Evolutionary conservation across 2,797 vertebrate genomes (phyloP).

Genomic region (Atherinosoma microstoma): DNA sequence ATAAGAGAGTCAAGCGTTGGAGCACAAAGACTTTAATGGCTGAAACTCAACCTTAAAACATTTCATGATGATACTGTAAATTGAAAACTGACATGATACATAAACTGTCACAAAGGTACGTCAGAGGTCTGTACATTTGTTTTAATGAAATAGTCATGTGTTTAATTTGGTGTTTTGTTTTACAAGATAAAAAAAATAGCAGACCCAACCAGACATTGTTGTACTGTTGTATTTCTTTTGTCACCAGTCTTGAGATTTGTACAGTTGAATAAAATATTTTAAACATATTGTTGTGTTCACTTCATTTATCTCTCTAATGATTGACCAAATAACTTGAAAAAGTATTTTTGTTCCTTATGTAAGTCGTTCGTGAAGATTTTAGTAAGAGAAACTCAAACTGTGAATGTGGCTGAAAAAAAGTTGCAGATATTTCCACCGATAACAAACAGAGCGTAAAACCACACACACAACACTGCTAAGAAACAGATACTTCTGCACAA

Average conservation of each 20-base stretch:
- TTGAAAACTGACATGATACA: conserved; percentile 52
- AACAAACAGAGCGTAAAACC: conserved; percentile 43
- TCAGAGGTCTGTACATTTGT: conserved; percentile 73
- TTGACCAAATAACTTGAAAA: not conserved
- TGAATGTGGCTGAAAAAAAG: conserved; percentile 10
- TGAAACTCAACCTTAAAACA: conserved; percentile 33
- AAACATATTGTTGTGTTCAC: conserved; percentile 35
- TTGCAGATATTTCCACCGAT: conserved; percentile 54
- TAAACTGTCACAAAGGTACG: conserved; percentile 69
- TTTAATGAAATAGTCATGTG: conserved; percentile 67
- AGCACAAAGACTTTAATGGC: conserved; percentile 51
- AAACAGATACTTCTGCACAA: not conserved
- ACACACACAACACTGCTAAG: conserved; percentile 26
- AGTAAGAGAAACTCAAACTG: not conserved
- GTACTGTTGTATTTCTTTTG: conserved; percentile 38
- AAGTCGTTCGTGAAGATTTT: not conserved
- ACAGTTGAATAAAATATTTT: conserved; percentile 77
- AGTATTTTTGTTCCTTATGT: not conserved
- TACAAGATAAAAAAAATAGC: conserved; percentile 47
- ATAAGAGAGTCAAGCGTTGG: conserved; percentile 27
- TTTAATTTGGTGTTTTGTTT: conserved; percentile 81
- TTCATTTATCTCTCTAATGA: not conserved
- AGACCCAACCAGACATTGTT: conserved; percentile 38
- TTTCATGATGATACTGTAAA: conserved; percentile 59
- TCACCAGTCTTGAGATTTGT: conserved; percentile 70